Evolutionary conservation across 2,113 vertebrate genomes (phyloP), one percentile per base, ranked within the genome.

Genomic region (Nothobranchius kuhntae): DNA sequence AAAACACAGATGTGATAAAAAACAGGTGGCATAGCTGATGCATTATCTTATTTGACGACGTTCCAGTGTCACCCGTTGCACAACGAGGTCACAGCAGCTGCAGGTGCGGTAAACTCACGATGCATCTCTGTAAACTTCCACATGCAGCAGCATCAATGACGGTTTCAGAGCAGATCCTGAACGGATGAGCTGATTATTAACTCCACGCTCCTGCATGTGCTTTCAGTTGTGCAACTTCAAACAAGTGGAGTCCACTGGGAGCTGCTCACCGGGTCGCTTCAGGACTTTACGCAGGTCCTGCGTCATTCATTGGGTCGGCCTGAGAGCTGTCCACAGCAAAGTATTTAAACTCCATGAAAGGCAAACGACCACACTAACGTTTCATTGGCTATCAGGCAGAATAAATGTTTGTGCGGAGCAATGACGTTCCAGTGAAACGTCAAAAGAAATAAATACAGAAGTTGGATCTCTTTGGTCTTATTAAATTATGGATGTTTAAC

Each of bases 151-250:
- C 30, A 30, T 30, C 4, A 30, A 30, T 30, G 2, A 3, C 55
- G 5, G 54, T 68, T 58, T 65, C 42, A 63, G n/a, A 55, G 36
- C 38, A 40, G 38, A 40, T 40, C 38, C 38, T 40, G 21, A 77
- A 68, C 73, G 71, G 71, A 73, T 59, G 67, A 47, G 52, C 78
- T 81, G 68, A 91, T 91, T 59, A 89, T 89, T 91, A 89, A 89
- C 83, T 10, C 53, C 15, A 75, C n/a, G 53, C 68, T 75, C 65
- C 63, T 11, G 21, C 21, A 21, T 21, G 3, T 8, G 57, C 68
- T 66, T 71, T 53, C 69, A 63, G 74, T 87, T 86, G 72, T 65
- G 80, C 71, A 85, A 77, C 45, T 57, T 36, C 30, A 78, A 73
- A 58, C 65, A 30, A 30, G 68, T 71, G 63, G 68, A 77, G 81